Percentiles rank a stretch among this genome's conserved stretches.
Conservation (phyloP, 2,113 vertebrate genomes). For the Coptodon bakossiorum region DNA sequence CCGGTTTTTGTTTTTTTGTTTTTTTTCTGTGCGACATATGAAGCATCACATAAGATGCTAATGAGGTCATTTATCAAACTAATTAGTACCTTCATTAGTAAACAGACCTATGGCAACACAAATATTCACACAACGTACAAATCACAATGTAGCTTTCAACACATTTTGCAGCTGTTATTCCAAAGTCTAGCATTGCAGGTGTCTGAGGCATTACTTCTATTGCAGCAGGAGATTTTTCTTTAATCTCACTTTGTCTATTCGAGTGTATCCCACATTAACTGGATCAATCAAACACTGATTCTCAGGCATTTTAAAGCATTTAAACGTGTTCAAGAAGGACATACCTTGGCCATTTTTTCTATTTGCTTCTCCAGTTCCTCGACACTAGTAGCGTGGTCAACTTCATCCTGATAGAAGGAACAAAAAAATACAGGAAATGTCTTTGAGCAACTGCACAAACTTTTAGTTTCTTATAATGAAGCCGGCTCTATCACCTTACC, state of each 20-base stretch:
- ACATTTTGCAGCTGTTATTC: not conserved
- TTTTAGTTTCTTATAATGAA: not conserved
- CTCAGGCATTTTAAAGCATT: not conserved
- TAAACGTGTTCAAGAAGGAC: not conserved
- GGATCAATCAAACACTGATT: not conserved
- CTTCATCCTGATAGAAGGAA: conserved; percentile 80
- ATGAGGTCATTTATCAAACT: conserved; percentile 23
- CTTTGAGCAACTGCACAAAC: not conserved
- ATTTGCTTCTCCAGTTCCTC: conserved; percentile 99
- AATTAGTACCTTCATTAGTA: conserved; percentile 23
- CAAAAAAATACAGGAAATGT: not conserved
- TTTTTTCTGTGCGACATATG: not conserved
- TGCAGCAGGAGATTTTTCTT: not conserved
- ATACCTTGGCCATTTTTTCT: conserved; percentile 94
- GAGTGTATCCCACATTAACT: not conserved
- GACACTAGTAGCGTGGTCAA: conserved; percentile 88
- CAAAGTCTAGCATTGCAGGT: not conserved
- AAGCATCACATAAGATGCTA: not conserved
- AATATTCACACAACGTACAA: not conserved
- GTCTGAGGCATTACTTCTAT: not conserved
- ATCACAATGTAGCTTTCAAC: not conserved
- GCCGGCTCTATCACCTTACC: conserved; percentile 49
- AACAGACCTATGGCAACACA: not conserved
- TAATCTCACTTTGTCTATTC: not conserved
- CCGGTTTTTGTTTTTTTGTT: not conserved